phyloP scores from a whole-genome alignment of 1,140 invertebrate species.

The Aleiodes sp. region DNA sequence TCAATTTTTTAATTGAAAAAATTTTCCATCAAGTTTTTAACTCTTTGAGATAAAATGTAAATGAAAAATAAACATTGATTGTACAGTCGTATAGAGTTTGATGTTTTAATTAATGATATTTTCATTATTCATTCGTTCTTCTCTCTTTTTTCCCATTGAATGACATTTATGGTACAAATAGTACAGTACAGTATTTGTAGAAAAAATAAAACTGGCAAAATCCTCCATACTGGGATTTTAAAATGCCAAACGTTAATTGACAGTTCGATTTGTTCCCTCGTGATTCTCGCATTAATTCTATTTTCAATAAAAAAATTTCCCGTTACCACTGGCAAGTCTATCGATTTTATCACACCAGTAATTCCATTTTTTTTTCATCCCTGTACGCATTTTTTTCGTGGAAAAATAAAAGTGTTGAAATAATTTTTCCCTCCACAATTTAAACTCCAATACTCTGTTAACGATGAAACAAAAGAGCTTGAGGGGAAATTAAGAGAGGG shows the following conservation, averaged over 20 bases:
- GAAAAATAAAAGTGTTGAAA: no score
- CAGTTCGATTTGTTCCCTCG: not conserved
- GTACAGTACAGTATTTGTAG: not conserved
- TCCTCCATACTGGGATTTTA: not conserved
- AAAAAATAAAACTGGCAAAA: not conserved
- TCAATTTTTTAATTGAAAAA: not conserved
- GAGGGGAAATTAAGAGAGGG: slow-evolving; percentile 7
- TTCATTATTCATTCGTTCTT: not conserved
- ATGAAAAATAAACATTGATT: not conserved
- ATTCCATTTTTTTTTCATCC: no score
- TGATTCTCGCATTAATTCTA: not conserved
- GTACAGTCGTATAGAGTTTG: not conserved
- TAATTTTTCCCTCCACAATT: not conserved
- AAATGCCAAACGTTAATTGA: not conserved
- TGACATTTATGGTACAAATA: not conserved
- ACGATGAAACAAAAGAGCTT: slow-evolving; percentile 19
- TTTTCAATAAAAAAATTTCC: not conserved
- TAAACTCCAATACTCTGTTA: not conserved
- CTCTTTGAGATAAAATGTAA: not conserved
- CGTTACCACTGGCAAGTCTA: no score
- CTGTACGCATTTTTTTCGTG: no score
- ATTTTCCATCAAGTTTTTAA: no score
- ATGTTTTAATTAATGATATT: not conserved
- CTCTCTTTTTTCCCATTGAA: no score
- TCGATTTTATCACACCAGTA: not conserved